Conservation (phyloP, 2,888 invertebrate species). For the Escarpia spicata region DNA sequence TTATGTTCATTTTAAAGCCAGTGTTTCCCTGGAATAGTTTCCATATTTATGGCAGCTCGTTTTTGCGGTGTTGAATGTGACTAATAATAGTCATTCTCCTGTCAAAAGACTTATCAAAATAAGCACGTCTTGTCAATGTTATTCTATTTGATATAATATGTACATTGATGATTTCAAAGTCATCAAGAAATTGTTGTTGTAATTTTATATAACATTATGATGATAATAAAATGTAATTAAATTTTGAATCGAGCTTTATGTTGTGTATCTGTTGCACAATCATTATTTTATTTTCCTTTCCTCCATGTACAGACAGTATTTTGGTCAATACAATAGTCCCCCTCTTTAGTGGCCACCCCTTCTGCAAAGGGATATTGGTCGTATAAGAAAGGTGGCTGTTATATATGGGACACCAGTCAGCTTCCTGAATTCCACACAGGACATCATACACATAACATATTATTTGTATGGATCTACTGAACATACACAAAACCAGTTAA, state of each 20-base stretch:
- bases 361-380: too few relatives aligned
- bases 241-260: not conserved
- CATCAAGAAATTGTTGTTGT: not conserved
- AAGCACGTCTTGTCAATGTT: not conserved
- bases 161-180: not conserved
- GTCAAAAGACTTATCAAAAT: not conserved
- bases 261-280: not conserved
- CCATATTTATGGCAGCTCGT: not conserved
- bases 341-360: too few relatives aligned
- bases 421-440: too few relatives aligned
- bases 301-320: too few relatives aligned
- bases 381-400: too few relatives aligned
- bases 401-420: too few relatives aligned
- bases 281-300: too few relatives aligned
- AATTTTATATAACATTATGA: not conserved
- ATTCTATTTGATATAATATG: not conserved
- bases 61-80: not conserved
- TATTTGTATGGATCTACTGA: too few relatives aligned
- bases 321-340: too few relatives aligned
- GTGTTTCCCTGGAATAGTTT: not conserved
- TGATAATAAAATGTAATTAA: not conserved
- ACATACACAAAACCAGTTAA: too few relatives aligned
- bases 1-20: not conserved
- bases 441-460: too few relatives aligned
- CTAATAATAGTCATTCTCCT: not conserved